Base-by-base conservation (phyloP, 2,113 vertebrate genomes). In the Oxyruncus cristatus region DNA sequence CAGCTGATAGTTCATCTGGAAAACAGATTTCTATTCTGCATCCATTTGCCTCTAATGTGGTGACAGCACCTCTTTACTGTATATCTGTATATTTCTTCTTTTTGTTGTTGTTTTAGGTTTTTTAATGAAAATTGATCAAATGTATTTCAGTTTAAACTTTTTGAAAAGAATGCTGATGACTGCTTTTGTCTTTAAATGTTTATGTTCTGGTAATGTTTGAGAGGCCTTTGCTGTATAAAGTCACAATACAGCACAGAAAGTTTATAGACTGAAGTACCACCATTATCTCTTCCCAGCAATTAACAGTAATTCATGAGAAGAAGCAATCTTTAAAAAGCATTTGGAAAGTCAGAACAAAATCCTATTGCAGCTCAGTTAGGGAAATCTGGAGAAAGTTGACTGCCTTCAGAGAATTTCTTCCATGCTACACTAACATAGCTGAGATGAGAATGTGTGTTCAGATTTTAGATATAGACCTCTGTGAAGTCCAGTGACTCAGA, bases 401-500 rank as follows among this genome's bases (percentile, higher is more conserved):
- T 58, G 63, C 71, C n/a, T 85, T 86, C 28, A 77, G 59, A 91
- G 53, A 32, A 39, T 76, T 82, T 85, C 46, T 91, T 89, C 70
- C 49, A 24, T 37, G 56, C 27, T 84, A 3, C 5, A 6, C 55
- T 59, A 56, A 50, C 33, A 32, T 15, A 76, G 61, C 88, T 75
- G 85, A 70, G 67, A 85, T 94, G 80, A 44, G 85, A 90, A 28
- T 91, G 80, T 85, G 88, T 83, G 65, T 87, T 94, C 95, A 84
- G 63, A 42, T 79, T 70, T 46, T 71, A 84, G 88, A 89, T 87
- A 39, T 6, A 81, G 82, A 79, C 47, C 73, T 95, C 58, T 95
- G 61, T 93, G 89, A 72, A 76, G 84, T 71, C 71, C 79, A 85
- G 74, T 96, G 94, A 96, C 87, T 97, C 93, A 96, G 88, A 95